These are phyloP conservation scores for Prenolepis imparis DNA, from an alignment of 2,888 invertebrate genomes.

Conservation along the genomic window DNA sequence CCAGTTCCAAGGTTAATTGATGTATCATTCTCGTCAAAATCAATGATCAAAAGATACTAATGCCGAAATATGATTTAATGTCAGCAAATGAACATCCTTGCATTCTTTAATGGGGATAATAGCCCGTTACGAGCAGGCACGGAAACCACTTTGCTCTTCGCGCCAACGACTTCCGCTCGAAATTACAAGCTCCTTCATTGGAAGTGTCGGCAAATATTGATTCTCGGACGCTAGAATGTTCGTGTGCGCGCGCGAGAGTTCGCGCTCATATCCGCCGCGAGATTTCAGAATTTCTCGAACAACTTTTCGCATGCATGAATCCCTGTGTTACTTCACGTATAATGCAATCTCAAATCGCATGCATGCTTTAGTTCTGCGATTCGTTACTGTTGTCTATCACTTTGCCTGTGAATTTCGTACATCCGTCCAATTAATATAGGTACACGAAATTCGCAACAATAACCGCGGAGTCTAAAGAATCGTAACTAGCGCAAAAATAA, in stretches of 20 bases:
- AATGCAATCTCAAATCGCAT: conserved; percentile 18
- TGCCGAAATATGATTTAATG: neutral
- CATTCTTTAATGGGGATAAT: conserved; percentile 39
- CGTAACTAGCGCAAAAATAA: neutral
- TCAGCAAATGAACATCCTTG: neutral
- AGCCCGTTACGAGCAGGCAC: conserved; percentile 54
- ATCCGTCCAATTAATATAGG: conserved; percentile 2
- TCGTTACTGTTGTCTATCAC: conserved; percentile 36
- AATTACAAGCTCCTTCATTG: conserved; percentile 49
- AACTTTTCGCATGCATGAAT: conserved; percentile 48
- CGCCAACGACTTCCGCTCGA: conserved; percentile 46
- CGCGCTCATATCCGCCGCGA: conserved; percentile 10
- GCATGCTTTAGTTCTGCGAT: conserved; percentile 27
- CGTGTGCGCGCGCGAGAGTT: conserved; percentile 17
- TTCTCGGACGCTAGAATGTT: conserved; percentile 20
- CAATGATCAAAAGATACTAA: neutral
- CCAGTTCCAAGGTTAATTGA: neutral
- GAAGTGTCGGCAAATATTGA: conserved; percentile 47
- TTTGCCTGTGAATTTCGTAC: conserved; percentile 5
- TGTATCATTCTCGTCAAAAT: neutral
- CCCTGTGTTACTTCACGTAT: conserved; percentile 34
- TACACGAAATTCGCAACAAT: conserved; percentile 29
- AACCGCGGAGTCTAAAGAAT: neutral
- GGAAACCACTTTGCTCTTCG: conserved; percentile 44
- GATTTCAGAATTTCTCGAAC: conserved; percentile 46